A percentile compares a stretch with the other conserved stretches of the same genome.
Evolutionary conservation across 2,113 vertebrate genomes (phyloP).

Genomic region (Epinephelus lanceolatus): DNA sequence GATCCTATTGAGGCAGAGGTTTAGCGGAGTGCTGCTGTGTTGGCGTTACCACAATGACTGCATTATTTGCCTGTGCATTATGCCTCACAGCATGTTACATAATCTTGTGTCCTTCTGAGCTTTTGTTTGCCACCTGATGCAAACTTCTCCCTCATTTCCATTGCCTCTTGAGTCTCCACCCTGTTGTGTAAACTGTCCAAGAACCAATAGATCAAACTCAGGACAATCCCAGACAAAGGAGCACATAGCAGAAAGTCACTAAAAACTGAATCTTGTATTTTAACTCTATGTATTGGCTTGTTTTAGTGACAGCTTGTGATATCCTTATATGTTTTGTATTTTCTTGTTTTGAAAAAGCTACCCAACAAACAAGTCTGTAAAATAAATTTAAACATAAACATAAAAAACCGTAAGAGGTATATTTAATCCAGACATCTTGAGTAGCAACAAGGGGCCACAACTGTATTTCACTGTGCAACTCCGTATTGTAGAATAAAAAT

Average conservation of each 20-base stretch:
- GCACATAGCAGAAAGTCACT: not conserved
- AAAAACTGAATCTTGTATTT: not conserved
- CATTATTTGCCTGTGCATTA: slow-evolving; percentile 69
- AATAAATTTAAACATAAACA: not conserved
- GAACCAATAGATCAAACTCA: slow-evolving; percentile 6
- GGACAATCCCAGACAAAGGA: not conserved
- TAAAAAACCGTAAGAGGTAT: not conserved
- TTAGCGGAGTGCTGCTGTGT: slow-evolving; percentile 3
- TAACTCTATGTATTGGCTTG: not conserved
- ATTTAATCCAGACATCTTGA: too few relatives aligned
- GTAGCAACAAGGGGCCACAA: too few relatives aligned
- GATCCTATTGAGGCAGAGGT: slow-evolving; percentile 18
- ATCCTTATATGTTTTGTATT: not conserved
- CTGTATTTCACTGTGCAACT: not conserved
- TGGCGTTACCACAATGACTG: slow-evolving; percentile 48
- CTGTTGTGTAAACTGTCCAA: slow-evolving; percentile 52
- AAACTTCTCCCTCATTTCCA: slow-evolving; percentile 74
- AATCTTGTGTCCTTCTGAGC: slow-evolving; percentile 52
- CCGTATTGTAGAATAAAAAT: not conserved
- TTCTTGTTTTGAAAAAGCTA: not conserved
- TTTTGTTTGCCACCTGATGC: slow-evolving; percentile 67
- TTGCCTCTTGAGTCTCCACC: slow-evolving; percentile 44
- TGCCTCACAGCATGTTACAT: slow-evolving; percentile 54
- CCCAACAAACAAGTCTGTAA: not conserved
- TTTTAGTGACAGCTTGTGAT: not conserved